These are phyloP conservation scores for Hyles euphorbiae DNA, from an alignment of 1,140 invertebrate species.

Conservation along the genomic window DNA sequence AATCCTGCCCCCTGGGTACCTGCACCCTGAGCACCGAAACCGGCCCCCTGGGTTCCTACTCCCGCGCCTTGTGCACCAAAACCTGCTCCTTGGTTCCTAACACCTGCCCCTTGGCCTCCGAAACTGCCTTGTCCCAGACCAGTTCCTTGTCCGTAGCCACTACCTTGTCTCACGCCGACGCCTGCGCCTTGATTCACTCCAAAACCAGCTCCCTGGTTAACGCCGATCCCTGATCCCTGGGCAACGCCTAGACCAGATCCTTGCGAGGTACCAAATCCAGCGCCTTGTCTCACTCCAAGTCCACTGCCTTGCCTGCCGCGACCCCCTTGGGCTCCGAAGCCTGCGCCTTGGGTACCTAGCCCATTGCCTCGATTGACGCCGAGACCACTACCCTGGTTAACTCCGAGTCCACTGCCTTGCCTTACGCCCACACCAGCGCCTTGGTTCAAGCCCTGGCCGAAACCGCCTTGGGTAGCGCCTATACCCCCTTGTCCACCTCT, in stretches of 20 bases:
- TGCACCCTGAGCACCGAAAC: slow-evolving; percentile 1
- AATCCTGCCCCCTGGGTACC: not conserved
- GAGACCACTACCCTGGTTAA: not conserved
- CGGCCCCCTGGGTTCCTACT: not conserved
- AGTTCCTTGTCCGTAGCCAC: slow-evolving; percentile 9
- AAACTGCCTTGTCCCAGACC: not conserved
- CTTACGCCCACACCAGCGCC: slow-evolving; percentile 5
- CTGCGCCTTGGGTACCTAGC: slow-evolving; percentile 11
- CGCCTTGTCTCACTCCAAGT: slow-evolving; percentile 7
- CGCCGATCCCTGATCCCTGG: slow-evolving; percentile 4
- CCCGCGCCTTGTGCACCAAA: not conserved
- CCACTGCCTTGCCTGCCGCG: slow-evolving; percentile 13
- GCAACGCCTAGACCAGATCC: slow-evolving; percentile 9
- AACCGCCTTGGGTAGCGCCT: not conserved
- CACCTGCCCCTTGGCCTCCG: not conserved
- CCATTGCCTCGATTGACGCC: slow-evolving; percentile 11
- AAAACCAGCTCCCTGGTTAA: slow-evolving; percentile 13
- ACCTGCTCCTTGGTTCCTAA: not conserved
- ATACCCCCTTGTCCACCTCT: not conserved
- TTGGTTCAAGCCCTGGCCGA: slow-evolving; percentile 1
- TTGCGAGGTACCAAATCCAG: slow-evolving; percentile 12
- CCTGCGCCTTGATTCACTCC: slow-evolving; percentile 19
- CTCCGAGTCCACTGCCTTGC: not conserved
- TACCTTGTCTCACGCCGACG: slow-evolving; percentile 12
- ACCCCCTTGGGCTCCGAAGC: too few species aligned